Conservation (phyloP, 2,113 vertebrate species). For the Uria lomvia region DNA sequence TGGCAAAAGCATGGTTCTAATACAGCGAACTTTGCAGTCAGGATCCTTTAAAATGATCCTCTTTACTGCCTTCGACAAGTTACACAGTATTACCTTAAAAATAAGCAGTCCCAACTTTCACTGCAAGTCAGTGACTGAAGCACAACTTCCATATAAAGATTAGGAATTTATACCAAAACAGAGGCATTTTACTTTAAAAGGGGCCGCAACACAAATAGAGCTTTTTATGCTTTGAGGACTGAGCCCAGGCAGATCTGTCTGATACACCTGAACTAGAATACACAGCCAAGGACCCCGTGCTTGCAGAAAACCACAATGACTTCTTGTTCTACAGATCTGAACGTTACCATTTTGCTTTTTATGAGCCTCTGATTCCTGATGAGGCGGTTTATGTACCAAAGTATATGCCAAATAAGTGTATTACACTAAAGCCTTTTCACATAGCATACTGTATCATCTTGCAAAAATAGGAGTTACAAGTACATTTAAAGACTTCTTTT, state of each 20-base stretch:
- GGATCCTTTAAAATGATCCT: not conserved
- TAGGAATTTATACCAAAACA: not conserved
- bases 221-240: not conserved
- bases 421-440: not conserved
- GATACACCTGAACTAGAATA: not conserved
- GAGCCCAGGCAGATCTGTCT: not conserved
- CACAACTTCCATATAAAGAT: not conserved
- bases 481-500: not conserved
- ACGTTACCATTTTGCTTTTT: not conserved
- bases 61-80: not conserved
- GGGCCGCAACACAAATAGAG: not conserved
- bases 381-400: not conserved
- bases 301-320: not conserved
- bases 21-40: not conserved
- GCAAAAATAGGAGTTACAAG: not conserved
- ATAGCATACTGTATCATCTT: not conserved
- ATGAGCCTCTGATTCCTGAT: not conserved
- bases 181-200: not conserved
- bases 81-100: not conserved
- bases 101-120: not conserved
- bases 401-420: not conserved
- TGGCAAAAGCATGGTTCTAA: not conserved
- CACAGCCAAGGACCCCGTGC: not conserved
- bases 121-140: not conserved
- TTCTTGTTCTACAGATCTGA: not conserved